Percentiles rank a stretch among this genome's conserved stretches.
Conservation (phyloP, 2,888 invertebrate genomes). For the Drosophila cyrtoloma region DNA sequence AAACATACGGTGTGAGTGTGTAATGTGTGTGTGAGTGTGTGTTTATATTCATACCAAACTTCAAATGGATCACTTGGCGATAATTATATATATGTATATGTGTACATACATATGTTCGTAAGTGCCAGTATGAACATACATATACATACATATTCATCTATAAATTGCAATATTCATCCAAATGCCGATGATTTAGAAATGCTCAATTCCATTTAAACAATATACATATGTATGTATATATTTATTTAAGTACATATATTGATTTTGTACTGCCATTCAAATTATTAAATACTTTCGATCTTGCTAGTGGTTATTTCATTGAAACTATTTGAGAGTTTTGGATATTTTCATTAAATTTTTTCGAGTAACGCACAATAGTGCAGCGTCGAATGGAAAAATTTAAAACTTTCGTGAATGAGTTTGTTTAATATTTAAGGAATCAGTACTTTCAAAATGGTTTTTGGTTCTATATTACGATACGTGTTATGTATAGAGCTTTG, state of each 20-base stretch:
- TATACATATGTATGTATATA: slow-evolving; percentile 12
- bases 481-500: neutral
- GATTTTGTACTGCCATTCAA: slow-evolving; percentile 33
- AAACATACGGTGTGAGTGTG: slow-evolving; percentile 61
- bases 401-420: neutral
- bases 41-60: slow-evolving; percentile 45
- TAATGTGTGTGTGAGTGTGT: slow-evolving; percentile 18
- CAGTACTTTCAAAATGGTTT: slow-evolving; percentile 14
- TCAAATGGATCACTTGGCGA: slow-evolving; percentile 28
- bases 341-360: neutral
- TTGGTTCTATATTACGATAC: slow-evolving; percentile 24
- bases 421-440: neutral
- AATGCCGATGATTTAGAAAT: slow-evolving; percentile 11
- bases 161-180: slow-evolving; percentile 16
- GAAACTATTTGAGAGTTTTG: neutral
- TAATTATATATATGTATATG: neutral
- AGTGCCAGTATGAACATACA: slow-evolving; percentile 17
- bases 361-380: neutral
- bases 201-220: slow-evolving; percentile 56
- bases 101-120: slow-evolving; percentile 3
- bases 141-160: slow-evolving; percentile 18
- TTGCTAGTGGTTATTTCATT: neutral
- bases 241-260: slow-evolving; percentile 8
- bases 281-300: neutral
- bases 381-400: slow-evolving; percentile 7